Percentiles rank a stretch among this genome's conserved stretches.
These are phyloP conservation scores for Muscidifurax raptorellus DNA, from an alignment of 1,140 invertebrate genomes.

Conservation along the genomic window DNA sequence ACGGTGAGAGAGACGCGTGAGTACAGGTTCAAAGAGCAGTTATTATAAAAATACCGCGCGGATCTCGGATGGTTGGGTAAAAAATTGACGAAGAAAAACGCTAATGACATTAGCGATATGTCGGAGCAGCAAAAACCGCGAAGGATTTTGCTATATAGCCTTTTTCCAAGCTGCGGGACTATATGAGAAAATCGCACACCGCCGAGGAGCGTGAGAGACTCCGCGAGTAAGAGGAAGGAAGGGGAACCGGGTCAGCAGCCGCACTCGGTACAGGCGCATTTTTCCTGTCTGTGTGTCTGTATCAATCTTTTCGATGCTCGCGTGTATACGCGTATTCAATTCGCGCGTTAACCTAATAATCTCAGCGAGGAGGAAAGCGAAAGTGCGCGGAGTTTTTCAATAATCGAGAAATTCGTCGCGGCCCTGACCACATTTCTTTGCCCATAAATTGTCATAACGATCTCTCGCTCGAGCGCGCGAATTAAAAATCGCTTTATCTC, in stretches of 20 bases:
- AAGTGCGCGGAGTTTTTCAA: not conserved
- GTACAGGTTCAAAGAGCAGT: too few relatives aligned
- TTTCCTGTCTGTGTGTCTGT: not conserved
- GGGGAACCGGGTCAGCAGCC: slow-evolving; percentile 25
- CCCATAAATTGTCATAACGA: not conserved
- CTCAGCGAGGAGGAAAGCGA: not conserved
- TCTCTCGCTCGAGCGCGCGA: not conserved
- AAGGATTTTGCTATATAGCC: too few relatives aligned
- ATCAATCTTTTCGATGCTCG: too few relatives aligned
- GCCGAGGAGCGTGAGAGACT: not conserved
- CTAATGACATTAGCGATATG: too few relatives aligned
- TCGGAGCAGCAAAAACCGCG: too few relatives aligned
- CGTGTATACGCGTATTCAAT: not conserved
- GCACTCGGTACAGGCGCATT: not conserved
- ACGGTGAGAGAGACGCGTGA: too few relatives aligned
- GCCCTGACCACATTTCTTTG: slow-evolving; percentile 16
- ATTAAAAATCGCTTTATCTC: not conserved
- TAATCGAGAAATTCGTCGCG: not conserved
- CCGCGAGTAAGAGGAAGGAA: not conserved
- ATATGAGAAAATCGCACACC: not conserved
- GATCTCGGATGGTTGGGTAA: too few relatives aligned
- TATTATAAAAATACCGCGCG: too few relatives aligned
- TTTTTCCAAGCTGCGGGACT: not conserved
- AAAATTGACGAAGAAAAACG: too few relatives aligned
- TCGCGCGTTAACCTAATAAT: not conserved